Evolutionary conservation across 2,113 vertebrate genomes (phyloP).

Genomic region (Solea senegalensis): DNA sequence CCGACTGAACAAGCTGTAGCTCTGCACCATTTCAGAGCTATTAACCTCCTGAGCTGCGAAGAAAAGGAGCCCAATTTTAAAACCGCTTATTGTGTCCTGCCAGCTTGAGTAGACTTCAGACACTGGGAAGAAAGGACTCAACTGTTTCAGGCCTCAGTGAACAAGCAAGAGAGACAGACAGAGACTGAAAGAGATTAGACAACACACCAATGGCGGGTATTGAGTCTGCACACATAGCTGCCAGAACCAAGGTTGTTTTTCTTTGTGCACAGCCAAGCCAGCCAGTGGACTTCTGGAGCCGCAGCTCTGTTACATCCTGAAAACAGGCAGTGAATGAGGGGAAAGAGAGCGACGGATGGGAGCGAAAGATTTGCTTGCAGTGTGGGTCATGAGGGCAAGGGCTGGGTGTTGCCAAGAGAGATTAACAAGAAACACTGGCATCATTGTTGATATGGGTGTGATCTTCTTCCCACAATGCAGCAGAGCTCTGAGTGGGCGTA

Average conservation of each 20-base stretch:
- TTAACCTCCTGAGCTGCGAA: conserved; percentile 77
- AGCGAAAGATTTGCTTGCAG: conserved; percentile 74
- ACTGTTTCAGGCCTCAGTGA: conserved; percentile 74
- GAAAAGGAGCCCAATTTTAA: conserved; percentile 76
- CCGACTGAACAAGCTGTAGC: conserved; percentile 63
- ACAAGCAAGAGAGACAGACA: conserved; percentile 65
- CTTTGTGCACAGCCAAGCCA: conserved; percentile 70
- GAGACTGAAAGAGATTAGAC: conserved; percentile 79
- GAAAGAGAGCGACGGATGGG: conserved; percentile 57
- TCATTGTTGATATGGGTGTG: conserved; percentile 79
- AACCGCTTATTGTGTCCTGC: conserved; percentile 79
- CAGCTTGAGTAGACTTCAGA: conserved; percentile 74
- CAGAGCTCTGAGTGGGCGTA: conserved; percentile 69
- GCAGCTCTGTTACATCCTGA: conserved; percentile 59
- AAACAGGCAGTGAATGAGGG: conserved; percentile 51
- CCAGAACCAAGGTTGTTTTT: conserved; percentile 74
- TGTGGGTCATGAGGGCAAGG: conserved; percentile 67
- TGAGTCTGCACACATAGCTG: conserved; percentile 70
- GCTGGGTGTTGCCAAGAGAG: conserved; percentile 75
- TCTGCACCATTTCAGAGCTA: conserved; percentile 71
- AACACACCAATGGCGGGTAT: conserved; percentile 66
- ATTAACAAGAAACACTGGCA: conserved; percentile 78
- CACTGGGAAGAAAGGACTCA: conserved; percentile 73
- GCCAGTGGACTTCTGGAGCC: conserved; percentile 65
- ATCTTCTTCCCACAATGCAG: conserved; percentile 79